Evolutionary conservation across 2,113 vertebrate species (phyloP), one percentile per base, ranked within the genome.

Genomic region (Helogale parvula): DNA sequence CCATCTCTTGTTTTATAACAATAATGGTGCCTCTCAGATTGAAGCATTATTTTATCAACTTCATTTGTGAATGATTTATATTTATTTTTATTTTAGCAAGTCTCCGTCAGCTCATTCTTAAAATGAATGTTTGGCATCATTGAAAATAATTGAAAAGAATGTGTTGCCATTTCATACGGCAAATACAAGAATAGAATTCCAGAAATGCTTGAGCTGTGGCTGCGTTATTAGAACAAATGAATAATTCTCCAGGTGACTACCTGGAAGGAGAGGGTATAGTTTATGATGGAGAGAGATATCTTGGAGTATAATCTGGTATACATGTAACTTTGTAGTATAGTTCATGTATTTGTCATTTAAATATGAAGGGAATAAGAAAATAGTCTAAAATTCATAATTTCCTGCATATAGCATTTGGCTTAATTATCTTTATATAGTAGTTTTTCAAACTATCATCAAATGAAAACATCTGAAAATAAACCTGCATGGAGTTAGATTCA

Each of bases 41-140:
- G 68, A 82, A 88, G 35, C 23, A 65, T 57, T 91, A 12, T 83
- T 92, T 85, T 31, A 84, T 89, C 87, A 80, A 33, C 41, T 74
- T 89, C 14, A 50, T 81, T 97, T 50, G 21, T 93, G 35, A 21
- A 17, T 74, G 52, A 79, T 50, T 77, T 47, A 45, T 68, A 31
- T 60, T 88, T 96, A 79, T 89, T 88, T 60, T 88, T 96, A 79
- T 89, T 88, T 90, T 93, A 80, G 57, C 60, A 95, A 86, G 35
- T 23, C 7, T 60, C 57, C 23, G 57, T 68, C 65, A 79, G 0
- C 90, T 10, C 25, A 31, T 90, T 97, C n/a, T 87, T 88, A 63
- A 71, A 84, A 84, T 88, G 72, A 80, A 94, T 80, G 6, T 23
- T 81, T 33, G 29, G 13, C 14, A 85, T 71, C 19, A n/a, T 7